Evolutionary conservation across 2,888 invertebrate genomes (phyloP).

Genomic region (Gari tellinella): DNA sequence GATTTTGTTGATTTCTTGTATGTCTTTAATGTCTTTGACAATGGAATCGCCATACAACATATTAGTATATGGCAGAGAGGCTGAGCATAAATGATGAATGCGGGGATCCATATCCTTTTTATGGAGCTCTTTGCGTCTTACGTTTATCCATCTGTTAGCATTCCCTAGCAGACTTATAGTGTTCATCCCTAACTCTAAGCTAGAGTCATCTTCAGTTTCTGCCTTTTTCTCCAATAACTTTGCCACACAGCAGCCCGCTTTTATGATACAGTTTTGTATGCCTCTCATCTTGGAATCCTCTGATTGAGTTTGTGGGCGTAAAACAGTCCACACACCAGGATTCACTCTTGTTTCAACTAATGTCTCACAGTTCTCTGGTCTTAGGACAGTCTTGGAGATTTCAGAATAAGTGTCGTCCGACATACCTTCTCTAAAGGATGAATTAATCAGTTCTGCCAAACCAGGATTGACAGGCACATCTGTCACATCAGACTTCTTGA

Average conservation of each 20-base stretch:
- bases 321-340: conserved; percentile 23
- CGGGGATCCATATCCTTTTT: conserved; percentile 31
- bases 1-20: too few relatives aligned
- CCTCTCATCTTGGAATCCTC: conserved; percentile 29
- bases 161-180: conserved; percentile 27
- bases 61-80: conserved; percentile 13
- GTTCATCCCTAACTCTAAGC: conserved; percentile 14
- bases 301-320: conserved; percentile 21
- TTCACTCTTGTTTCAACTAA: conserved; percentile 28
- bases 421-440: conserved; percentile 29
- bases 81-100: conserved; percentile 31
- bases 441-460: conserved; percentile 20
- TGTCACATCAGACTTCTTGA: conserved; percentile 21
- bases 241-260: conserved; percentile 35
- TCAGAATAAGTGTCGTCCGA: conserved; percentile 20
- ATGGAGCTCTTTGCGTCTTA: conserved; percentile 12
- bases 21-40: too few relatives aligned
- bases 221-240: conserved; percentile 19
- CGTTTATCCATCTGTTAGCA: conserved; percentile 31
- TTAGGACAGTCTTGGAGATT: conserved; percentile 12
- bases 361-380: conserved; percentile 23
- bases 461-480: conserved; percentile 6
- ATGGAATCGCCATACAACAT: conserved; percentile 26
- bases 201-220: background rate
- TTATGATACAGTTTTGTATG: conserved; percentile 39